Base-by-base conservation (phyloP, 1,140 invertebrate genomes). In the Nymphalis io region DNA sequence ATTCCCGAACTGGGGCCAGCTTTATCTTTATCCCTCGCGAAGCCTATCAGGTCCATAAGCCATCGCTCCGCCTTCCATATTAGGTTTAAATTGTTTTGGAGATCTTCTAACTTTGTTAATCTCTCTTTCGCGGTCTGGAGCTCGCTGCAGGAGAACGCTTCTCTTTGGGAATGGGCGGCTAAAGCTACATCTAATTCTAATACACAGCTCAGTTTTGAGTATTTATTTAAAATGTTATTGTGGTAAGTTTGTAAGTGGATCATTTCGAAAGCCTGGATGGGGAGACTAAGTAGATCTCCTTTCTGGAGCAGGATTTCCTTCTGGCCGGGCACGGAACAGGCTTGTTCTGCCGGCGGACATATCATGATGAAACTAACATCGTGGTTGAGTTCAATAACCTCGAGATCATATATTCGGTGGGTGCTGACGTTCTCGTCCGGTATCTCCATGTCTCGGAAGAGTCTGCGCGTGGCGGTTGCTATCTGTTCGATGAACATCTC, bases 1-100 rank as follows among this genome's bases (percentile, higher is more conserved):
- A 90, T 91, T 21, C 93, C 91, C 8, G 88, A 88, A 66, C 84
- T 88, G 0, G 83, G 75, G 3, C 82, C 80, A 10, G 87, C 76
- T 75, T 93, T 93, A 60, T 93, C 93, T 78, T 96, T 96, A 82
- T 98, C 98, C 64, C 98, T 93, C 1, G 98, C 97, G 83, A 97
- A 98, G 0, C 96, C 95, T 44, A 99, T 96, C 2, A 98, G 95
- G 79, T 99, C 98, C 94, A 98, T 97, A 0, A 99, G 93, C 98
- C 98, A 99, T 13, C 98, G 94, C 3, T 97, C 95, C 21, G 95
- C 95, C 83, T 98, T 98, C 98, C 98, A 99, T 1, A 97, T 95
- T 0, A 93, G 84, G 75, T 98, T 98, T 12, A 98, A 92, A 79
- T 95, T 96, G 1, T 94, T 92, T 82, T 98, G 97, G 4, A 98